These are phyloP conservation scores for Madoqua kirkii DNA, from an alignment of 2,113 vertebrate species.

Conservation along the genomic window DNA sequence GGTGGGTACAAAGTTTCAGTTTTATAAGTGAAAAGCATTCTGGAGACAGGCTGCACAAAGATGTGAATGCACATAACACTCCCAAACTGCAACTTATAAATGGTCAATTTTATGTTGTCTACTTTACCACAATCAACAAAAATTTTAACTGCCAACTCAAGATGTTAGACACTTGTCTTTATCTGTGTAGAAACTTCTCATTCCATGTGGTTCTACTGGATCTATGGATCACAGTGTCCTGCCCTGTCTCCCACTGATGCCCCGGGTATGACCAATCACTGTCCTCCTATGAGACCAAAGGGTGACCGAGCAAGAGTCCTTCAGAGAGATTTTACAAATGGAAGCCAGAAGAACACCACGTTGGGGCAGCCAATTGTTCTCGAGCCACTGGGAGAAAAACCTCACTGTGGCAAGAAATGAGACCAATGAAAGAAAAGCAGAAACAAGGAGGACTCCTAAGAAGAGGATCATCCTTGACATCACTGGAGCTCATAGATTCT, in stretches of 20 bases:
- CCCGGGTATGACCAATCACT: background rate
- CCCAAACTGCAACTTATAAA: background rate
- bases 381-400: background rate
- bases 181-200: background rate
- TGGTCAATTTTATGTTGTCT: background rate
- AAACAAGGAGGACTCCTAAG: background rate
- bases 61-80: background rate
- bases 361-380: background rate
- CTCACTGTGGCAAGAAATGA: background rate
- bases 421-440: background rate
- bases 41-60: background rate
- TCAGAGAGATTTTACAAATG: background rate
- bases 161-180: background rate
- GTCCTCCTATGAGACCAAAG: background rate
- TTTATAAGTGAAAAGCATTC: background rate
- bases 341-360: background rate
- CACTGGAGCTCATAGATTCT: background rate
- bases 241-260: background rate
- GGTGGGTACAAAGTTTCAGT: background rate
- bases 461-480: background rate
- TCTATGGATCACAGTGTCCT: background rate
- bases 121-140: background rate
- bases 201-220: background rate
- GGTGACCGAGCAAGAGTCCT: background rate
- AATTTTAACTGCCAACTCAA: background rate